Conservation (phyloP, 2,888 invertebrate species). For the Glaucopsyche alexis region DNA sequence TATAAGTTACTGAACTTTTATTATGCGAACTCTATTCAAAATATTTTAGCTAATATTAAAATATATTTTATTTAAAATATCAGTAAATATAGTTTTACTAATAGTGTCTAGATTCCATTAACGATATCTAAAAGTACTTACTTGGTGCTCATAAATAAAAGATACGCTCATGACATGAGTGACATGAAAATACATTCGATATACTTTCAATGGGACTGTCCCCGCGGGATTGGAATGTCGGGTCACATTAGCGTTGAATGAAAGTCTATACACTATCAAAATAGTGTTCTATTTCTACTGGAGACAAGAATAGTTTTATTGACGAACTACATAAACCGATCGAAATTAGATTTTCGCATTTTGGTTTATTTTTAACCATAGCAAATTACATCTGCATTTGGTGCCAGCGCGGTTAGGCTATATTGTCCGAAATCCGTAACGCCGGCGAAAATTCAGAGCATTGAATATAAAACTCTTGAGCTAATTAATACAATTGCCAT, state of each 20-base stretch:
- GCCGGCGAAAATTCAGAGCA: too few relatives aligned
- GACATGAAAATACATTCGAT: background rate
- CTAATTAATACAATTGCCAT: too few relatives aligned
- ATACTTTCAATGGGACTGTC: background rate
- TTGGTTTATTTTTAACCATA: background rate
- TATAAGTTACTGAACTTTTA: too few relatives aligned
- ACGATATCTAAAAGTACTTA: background rate
- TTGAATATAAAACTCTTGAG: too few relatives aligned
- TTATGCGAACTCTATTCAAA: too few relatives aligned
- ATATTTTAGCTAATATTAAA: too few relatives aligned
- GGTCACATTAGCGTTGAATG: constrained; percentile 22
- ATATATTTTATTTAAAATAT: too few relatives aligned
- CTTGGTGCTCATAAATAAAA: background rate
- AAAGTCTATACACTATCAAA: constrained; percentile 10
- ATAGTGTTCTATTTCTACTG: constrained; percentile 15
- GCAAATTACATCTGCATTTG: background rate
- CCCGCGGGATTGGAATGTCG: background rate
- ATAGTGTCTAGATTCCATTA: background rate
- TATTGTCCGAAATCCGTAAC: too few relatives aligned
- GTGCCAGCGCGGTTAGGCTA: too few relatives aligned
- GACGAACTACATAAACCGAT: background rate
- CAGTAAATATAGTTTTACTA: too few relatives aligned
- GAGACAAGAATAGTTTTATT: constrained; percentile 9
- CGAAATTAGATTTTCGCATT: background rate
- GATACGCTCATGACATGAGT: background rate